These are phyloP conservation scores for Lasiurus borealis DNA, from an alignment of 2,113 vertebrate genomes.

Conservation along the genomic window DNA sequence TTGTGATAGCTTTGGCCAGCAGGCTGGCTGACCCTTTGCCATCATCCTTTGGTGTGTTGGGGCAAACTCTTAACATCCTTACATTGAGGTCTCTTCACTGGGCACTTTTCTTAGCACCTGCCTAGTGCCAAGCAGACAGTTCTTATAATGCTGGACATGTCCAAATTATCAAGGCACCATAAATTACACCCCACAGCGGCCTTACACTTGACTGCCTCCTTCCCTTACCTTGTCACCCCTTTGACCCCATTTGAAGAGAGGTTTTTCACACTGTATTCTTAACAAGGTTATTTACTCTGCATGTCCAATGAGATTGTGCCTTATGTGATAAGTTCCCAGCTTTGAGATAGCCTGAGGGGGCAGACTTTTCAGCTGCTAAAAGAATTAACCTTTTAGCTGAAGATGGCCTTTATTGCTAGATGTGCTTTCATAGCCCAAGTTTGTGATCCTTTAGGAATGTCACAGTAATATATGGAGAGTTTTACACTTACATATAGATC, in stretches of 20 bases:
- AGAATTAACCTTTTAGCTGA: constrained; percentile 68
- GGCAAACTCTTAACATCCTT: neutral
- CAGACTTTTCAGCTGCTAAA: constrained; percentile 41
- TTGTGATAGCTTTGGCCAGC: constrained; percentile 52
- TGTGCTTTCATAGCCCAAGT: neutral
- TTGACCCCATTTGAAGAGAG: neutral
- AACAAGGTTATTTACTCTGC: constrained; percentile 47
- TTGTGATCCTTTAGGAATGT: constrained; percentile 39
- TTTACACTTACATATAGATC: constrained; percentile 11
- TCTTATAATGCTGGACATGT: constrained; percentile 7
- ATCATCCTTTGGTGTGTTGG: neutral
- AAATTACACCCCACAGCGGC: neutral
- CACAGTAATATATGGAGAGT: constrained; percentile 7
- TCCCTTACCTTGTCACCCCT: constrained; percentile 22
- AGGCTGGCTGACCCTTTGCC: constrained; percentile 10
- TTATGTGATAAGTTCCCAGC: constrained; percentile 10
- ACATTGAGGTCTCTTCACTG: neutral
- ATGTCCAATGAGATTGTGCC: neutral
- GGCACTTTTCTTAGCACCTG: neutral
- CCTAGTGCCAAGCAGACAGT: constrained; percentile 44
- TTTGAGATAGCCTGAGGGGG: neutral
- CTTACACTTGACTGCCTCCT: neutral
- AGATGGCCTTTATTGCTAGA: constrained; percentile 14
- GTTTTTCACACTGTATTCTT: constrained; percentile 40
- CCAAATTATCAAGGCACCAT: constrained; percentile 24